These are phyloP conservation scores for Dermochelys coriacea DNA, from an alignment of 2,797 vertebrate genomes.

Conservation along the genomic window DNA sequence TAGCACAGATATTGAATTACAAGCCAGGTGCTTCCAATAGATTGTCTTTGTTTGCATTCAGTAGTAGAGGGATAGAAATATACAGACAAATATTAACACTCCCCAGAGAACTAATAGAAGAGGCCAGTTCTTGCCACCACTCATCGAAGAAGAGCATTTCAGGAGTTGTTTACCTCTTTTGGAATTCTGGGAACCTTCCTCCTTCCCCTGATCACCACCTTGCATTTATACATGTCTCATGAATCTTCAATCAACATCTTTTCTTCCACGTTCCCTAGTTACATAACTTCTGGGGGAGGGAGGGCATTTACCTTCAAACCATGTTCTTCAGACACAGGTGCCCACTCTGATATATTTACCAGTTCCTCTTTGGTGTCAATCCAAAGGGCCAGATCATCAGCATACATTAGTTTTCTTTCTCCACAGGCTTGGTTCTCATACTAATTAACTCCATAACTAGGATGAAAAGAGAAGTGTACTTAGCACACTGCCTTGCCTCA, in stretches of 20 bases:
- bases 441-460: neutral
- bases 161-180: neutral
- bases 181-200: neutral
- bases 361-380: neutral
- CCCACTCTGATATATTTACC: neutral
- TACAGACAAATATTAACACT: neutral
- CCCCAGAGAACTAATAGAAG: neutral
- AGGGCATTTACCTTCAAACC: neutral
- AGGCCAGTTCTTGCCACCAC: neutral
- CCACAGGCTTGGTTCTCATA: neutral
- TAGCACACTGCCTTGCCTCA: neutral
- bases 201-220: neutral
- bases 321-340: neutral
- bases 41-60: neutral
- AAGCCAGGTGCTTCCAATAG: neutral
- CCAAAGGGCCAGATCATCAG: neutral
- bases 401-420: neutral
- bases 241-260: neutral
- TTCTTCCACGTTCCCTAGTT: neutral
- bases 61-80: neutral
- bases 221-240: neutral
- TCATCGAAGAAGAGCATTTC: neutral
- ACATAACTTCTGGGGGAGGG: neutral
- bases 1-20: neutral
- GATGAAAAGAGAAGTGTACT: neutral